phyloP scores from a whole-genome alignment of 92 coral and sea anemone genomes.

The Porites lobata region DNA sequence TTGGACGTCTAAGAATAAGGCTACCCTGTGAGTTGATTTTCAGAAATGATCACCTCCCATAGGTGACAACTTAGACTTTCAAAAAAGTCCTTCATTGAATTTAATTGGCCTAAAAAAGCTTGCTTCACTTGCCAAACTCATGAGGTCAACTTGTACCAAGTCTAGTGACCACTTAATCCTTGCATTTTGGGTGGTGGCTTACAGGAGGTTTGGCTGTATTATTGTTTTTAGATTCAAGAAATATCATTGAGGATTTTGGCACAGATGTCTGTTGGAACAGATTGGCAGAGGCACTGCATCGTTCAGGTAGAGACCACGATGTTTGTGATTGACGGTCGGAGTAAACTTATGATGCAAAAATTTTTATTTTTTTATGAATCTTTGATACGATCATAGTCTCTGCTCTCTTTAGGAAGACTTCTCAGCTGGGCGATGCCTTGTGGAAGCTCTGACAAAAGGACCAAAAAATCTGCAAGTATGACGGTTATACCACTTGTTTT shows the following conservation, averaged over 20 bases:
- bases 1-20: no score
- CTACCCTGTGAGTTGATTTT: no score
- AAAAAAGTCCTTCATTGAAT: no score
- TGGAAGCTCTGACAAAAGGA: slow-evolving; percentile 80
- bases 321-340: neutral
- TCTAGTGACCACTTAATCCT: no score
- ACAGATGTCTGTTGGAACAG: slow-evolving; percentile 95
- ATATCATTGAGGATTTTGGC: slow-evolving; percentile 95
- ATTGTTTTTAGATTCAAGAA: slow-evolving; percentile 83
- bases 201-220: no score
- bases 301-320: slow-evolving; percentile 75
- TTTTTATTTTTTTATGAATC: neutral
- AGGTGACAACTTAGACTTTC: no score
- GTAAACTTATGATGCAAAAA: neutral
- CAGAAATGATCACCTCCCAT: no score
- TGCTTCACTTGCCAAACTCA: no score
- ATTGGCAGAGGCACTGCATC: slow-evolving; percentile 89
- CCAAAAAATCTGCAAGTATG: slow-evolving; percentile 94
- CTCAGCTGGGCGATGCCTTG: slow-evolving; percentile 93
- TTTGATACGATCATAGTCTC: neutral
- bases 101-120: no score
- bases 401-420: slow-evolving; percentile 87
- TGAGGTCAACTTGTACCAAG: no score
- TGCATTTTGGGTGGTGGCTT: no score
- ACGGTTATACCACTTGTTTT: neutral